Percentiles rank a stretch among this genome's conserved stretches.
Conservation (phyloP, 1,140 invertebrate genomes). For the Anastrepha ludens region DNA sequence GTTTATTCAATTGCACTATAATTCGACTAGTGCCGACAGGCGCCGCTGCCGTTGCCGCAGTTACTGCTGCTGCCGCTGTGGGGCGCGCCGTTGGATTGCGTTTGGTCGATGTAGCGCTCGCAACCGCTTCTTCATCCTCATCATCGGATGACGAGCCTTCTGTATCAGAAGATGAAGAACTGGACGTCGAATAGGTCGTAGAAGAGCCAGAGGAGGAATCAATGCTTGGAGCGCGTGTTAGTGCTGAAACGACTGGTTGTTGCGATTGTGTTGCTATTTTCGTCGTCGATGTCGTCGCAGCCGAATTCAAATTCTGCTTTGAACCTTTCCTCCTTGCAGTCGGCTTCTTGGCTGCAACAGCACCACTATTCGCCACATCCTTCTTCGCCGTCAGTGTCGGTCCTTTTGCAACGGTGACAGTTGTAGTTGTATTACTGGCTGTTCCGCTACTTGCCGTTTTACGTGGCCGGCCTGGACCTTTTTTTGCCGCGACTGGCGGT, state of each 20-base stretch:
- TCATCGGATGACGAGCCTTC: conserved; percentile 55
- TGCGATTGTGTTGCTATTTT: conserved; percentile 40
- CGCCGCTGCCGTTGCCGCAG: not conserved
- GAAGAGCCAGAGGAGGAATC: conserved; percentile 56
- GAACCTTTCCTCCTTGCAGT: conserved; percentile 53
- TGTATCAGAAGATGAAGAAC: conserved; percentile 54
- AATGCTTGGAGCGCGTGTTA: conserved; percentile 43
- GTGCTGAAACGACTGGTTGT: conserved; percentile 50
- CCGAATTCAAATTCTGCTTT: conserved; percentile 57
- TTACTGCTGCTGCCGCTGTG: conserved; percentile 53
- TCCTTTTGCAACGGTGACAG: conserved; percentile 63
- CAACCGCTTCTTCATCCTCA: conserved; percentile 4
- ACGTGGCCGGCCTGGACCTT: conserved; percentile 68
- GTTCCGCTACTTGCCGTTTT: conserved; percentile 61
- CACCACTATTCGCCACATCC: conserved; percentile 59
- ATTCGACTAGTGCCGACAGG: conserved; percentile 40
- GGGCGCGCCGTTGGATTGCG: conserved; percentile 60
- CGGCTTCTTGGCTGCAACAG: conserved; percentile 61
- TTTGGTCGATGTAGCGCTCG: conserved; percentile 1
- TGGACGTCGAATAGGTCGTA: conserved; percentile 52
- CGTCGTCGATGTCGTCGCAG: not conserved
- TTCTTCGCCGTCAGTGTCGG: conserved; percentile 70
- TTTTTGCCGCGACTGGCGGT: conserved; percentile 59
- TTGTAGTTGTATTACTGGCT: conserved; percentile 59
- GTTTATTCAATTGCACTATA: conserved; percentile 61